These are phyloP conservation scores for Eurystomus glaucurus DNA, from an alignment of 2,797 vertebrate species.

Conservation along the genomic window DNA sequence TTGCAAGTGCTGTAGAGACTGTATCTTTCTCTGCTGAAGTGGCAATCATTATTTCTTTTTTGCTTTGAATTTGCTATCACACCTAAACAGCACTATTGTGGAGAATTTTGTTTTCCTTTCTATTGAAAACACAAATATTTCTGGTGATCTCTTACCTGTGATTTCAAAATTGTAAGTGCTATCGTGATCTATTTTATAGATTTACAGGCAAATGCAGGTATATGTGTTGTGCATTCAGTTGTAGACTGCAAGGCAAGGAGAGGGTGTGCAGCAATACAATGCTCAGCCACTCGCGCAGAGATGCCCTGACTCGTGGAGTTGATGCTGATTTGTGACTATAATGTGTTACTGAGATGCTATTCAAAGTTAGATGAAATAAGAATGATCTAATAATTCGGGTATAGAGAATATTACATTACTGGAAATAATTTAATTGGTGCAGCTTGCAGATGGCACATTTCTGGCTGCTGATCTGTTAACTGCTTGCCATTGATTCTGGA, in stretches of 20 bases:
- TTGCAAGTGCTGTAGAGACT: background rate
- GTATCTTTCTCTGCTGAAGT: background rate
- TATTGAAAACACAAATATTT: background rate
- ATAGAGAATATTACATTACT: background rate
- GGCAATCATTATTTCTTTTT: background rate
- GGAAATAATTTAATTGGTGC: background rate
- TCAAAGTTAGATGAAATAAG: background rate
- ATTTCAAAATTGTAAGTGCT: background rate
- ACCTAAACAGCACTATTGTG: background rate
- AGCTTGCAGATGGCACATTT: background rate
- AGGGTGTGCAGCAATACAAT: fast-evolving
- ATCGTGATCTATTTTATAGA: background rate
- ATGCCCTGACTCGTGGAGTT: background rate
- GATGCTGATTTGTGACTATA: background rate
- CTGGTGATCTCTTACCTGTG: background rate
- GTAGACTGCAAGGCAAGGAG: background rate
- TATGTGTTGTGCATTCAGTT: fast-evolving
- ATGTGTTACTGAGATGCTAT: background rate
- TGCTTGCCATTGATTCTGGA: background rate
- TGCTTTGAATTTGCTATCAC: background rate
- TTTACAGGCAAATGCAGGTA: fast-evolving
- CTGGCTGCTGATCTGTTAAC: background rate
- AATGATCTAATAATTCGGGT: background rate
- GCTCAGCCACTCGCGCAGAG: background rate
- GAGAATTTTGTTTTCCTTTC: background rate